A percentile compares a stretch with the other conserved stretches of the same genome.
Evolutionary conservation across 2,113 vertebrate genomes (phyloP).

Genomic region (Cariama cristata): DNA sequence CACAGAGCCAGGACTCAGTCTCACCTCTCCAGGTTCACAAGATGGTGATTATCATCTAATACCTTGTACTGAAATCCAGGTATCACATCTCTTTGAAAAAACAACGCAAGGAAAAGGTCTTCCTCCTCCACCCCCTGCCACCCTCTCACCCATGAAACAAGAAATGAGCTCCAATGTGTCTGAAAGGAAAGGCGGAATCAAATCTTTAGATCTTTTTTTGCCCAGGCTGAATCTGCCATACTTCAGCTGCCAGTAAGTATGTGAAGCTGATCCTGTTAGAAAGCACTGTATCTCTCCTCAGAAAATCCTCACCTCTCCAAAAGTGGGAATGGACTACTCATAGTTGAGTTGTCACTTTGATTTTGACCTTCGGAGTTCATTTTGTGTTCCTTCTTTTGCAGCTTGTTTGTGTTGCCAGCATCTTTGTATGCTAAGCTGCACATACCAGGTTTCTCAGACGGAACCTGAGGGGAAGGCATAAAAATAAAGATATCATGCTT

Average conservation of each 20-base stretch:
- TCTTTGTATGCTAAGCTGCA: not conserved
- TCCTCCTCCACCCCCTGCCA: not conserved
- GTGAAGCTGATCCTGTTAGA: not conserved
- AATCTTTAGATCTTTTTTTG: not conserved
- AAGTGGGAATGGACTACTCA: not conserved
- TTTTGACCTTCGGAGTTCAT: not conserved
- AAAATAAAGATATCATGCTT: not conserved
- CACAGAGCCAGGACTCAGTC: not conserved
- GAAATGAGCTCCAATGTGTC: not conserved
- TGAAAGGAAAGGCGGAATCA: not conserved
- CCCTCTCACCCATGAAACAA: not conserved
- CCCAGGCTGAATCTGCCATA: not conserved
- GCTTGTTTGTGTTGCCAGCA: not conserved
- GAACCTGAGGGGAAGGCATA: not conserved
- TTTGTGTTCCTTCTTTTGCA: not conserved
- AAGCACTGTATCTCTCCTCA: not conserved
- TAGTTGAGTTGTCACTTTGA: not conserved
- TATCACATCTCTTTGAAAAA: not conserved
- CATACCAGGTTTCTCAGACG: not conserved
- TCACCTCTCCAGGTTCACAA: not conserved
- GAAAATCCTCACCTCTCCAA: not conserved
- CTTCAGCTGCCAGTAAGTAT: not conserved
- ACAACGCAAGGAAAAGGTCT: not conserved
- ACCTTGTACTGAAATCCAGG: not conserved
- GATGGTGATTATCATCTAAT: not conserved